phyloP scores from a whole-genome alignment of 1,140 invertebrate species.

The Saccostrea echinata region DNA sequence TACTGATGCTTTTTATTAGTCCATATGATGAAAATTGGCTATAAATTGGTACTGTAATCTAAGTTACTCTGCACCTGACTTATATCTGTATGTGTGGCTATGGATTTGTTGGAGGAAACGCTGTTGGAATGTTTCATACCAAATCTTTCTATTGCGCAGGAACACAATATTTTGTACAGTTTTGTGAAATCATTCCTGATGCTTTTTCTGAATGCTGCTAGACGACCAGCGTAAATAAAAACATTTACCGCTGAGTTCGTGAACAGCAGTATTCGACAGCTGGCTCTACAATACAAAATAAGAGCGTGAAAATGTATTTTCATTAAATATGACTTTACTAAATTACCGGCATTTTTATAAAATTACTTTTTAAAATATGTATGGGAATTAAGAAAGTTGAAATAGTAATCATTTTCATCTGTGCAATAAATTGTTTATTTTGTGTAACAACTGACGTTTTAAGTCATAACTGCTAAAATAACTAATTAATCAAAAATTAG shows the following conservation, averaged over 20 bases:
- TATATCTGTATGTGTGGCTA: neutral
- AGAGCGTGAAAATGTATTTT: too few relatives aligned
- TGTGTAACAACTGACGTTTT: too few relatives aligned
- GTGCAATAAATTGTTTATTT: too few relatives aligned
- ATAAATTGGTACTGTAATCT: neutral
- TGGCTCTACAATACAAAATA: constrained; percentile 53
- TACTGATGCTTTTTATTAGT: too few relatives aligned
- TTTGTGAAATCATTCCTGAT: constrained; percentile 52
- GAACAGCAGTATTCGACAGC: constrained; percentile 51
- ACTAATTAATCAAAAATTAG: too few relatives aligned
- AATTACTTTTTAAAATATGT: too few relatives aligned
- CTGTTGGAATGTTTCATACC: neutral
- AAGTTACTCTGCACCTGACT: neutral
- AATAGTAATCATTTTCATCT: too few relatives aligned
- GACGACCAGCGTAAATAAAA: constrained; percentile 63
- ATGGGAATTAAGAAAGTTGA: too few relatives aligned
- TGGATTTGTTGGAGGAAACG: neutral
- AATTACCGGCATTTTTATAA: too few relatives aligned
- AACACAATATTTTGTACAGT: neutral
- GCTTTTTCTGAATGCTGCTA: constrained; percentile 57
- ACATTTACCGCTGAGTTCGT: constrained; percentile 62
- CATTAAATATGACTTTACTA: too few relatives aligned
- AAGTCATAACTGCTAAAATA: too few relatives aligned
- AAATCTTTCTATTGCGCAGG: neutral
- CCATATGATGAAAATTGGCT: neutral